Evolutionary conservation across 2,888 invertebrate genomes (phyloP).

Genomic region (Hemaris fuciformis): DNA sequence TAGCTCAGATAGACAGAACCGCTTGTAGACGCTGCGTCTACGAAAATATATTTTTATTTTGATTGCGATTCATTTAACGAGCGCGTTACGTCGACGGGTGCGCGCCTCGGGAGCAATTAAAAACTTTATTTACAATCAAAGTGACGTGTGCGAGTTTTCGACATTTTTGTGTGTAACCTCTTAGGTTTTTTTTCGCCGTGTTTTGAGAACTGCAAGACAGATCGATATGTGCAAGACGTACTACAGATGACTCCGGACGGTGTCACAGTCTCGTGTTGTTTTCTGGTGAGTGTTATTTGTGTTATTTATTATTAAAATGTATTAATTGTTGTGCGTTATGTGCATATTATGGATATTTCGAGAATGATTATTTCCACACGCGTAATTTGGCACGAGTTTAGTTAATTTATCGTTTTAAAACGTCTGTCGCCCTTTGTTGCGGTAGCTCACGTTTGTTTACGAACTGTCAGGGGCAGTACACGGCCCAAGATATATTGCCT

Average conservation of each 20-base stretch:
- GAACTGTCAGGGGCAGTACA: constrained; percentile 82
- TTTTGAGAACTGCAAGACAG: constrained; percentile 80
- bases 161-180: constrained; percentile 77
- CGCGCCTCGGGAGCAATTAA: constrained; percentile 53
- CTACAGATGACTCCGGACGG: constrained; percentile 76
- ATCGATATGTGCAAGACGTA: constrained; percentile 81
- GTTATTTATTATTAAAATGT: not conserved
- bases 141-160: constrained; percentile 56
- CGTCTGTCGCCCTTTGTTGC: constrained; percentile 68
- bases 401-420: constrained; percentile 39
- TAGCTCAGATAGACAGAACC: constrained; percentile 79
- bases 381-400: constrained; percentile 27
- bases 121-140: constrained; percentile 51
- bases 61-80: constrained; percentile 75
- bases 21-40: constrained; percentile 78
- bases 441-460: constrained; percentile 82
- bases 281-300: constrained; percentile 62
- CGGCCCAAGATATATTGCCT: constrained; percentile 82
- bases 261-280: constrained; percentile 52
- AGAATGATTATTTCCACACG: constrained; percentile 24
- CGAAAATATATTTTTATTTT: constrained; percentile 77
- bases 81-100: constrained; percentile 51
- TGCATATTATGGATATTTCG: constrained; percentile 32
- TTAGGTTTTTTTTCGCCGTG: constrained; percentile 62
- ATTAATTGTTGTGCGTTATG: not conserved